Percentiles rank a stretch among this genome's conserved stretches.
phyloP scores from a whole-genome alignment of 2,797 vertebrate species.

The Micropoecilia bifurca region DNA sequence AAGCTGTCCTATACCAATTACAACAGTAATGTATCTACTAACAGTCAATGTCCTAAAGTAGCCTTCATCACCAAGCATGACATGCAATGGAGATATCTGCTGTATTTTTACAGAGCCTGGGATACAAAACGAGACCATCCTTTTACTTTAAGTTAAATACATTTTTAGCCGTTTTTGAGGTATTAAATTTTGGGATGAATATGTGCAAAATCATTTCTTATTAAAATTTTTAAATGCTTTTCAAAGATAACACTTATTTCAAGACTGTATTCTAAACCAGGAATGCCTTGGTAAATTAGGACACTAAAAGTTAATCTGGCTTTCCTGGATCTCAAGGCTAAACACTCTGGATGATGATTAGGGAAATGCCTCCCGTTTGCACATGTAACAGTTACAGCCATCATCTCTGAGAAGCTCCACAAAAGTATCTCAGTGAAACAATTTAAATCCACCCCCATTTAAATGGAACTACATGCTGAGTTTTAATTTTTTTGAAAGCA shows the following conservation, averaged over 20 bases:
- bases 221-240: background rate
- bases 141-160: background rate
- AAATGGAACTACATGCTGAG: background rate
- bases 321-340: conserved; percentile 31
- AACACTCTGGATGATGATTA: background rate
- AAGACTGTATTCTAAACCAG: background rate
- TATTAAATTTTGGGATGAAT: background rate
- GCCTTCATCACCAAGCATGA: background rate
- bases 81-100: background rate
- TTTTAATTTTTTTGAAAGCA: background rate
- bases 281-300: background rate
- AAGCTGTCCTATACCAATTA: background rate
- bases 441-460: background rate
- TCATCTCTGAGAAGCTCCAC: background rate
- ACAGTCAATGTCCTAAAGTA: background rate
- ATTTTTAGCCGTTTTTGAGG: no score
- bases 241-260: background rate
- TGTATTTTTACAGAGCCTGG: background rate
- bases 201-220: background rate
- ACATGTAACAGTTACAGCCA: background rate
- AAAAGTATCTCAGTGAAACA: background rate
- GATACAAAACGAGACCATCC: background rate
- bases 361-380: conserved; percentile 16
- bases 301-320: conserved; percentile 35
- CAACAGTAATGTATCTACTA: background rate